Evolutionary conservation across 2,888 invertebrate species (phyloP), one percentile per base, ranked within the genome.

Genomic region (Neoascia interrupta): DNA sequence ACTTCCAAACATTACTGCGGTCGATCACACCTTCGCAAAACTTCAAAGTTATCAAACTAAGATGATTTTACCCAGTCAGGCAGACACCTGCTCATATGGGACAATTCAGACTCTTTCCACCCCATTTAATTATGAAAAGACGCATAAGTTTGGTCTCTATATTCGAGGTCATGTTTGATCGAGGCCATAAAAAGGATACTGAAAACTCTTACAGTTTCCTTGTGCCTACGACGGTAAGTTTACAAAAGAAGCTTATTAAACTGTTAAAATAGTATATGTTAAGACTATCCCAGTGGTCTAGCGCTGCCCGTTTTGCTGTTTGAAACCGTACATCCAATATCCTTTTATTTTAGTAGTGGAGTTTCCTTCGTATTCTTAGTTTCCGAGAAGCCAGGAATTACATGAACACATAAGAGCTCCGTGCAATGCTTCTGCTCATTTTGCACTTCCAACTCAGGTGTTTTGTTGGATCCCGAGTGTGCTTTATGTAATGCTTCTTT

Each of bases 1-100:
- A n/a, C n/a, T n/a, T n/a, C n/a, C n/a, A n/a, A n/a, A n/a, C n/a
- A n/a, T n/a, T n/a, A n/a, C n/a, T n/a, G n/a, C n/a, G n/a, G n/a
- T n/a, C n/a, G n/a, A n/a, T n/a, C n/a, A n/a, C n/a, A n/a, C n/a
- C n/a, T n/a, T n/a, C n/a, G n/a, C n/a, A n/a, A 74, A 68, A 74
- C 28, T 16, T 34, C 47, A 47, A 75, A 75, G 75, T 75, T 75
- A 56, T 56, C 43, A 69, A 75, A 75, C 61, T 63, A 43, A 37
- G 56, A 63, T 75, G 69, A 75, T 69, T 69, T 51, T 15, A 26
- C 23, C 18, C 5, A 56, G 45, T 31, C 18, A n/a, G n/a, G n/a
- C n/a, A n/a, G n/a, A n/a, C 23, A 13, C 37, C 3, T 6, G 23
- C 10, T 13, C 39, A 34, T 31, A 54, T 41, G 49, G 28, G 64